Base-by-base conservation (phyloP, 1,140 invertebrate genomes). In the Eueides isabella region DNA sequence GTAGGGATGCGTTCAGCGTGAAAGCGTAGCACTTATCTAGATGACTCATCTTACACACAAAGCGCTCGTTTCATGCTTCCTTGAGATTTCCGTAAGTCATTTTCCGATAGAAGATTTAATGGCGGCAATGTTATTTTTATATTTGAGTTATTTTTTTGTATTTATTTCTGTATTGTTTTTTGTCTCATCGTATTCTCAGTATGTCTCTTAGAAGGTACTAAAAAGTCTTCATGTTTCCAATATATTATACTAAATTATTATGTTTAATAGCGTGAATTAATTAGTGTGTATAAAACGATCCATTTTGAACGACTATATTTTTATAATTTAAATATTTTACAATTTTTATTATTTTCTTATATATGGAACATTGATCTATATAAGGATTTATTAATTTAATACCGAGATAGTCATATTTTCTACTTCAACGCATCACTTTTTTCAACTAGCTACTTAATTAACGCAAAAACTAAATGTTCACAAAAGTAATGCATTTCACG, bases 11-110 rank as follows among this genome's bases (percentile, higher is more conserved):
- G 74, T 74, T 74, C 74, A 78, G 67, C 67, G 63, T 90, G 81
- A 87, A 90, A 85, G 86, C 81, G 79, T 81, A 80, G 82, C 85
- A 85, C 85, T 89, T 90, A 92, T 89, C 88, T 90, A 88, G 87
- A 90, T 89, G 89, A 90, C 80, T 85, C 80, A 89, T 91, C 89
- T 88, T 68, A 62, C 71, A 70, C 67, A 85, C 80, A 88, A 90
- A 89, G 83, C 69, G 55, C 75, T 71, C 75, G 79, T 83, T 85
- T 85, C 65, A 83, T 75, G 61, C 75, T 72, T 41, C 61, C 66
- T 69, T 64, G 61, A 81, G 80, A 83, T 80, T 79, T 81, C 73
- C 75, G 72, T 74, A 67, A 75, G 67, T 70, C 41, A 73, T 38
- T 66, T 72, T 68, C 61, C 35, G 41, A 55, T 41, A 35, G 9